These are phyloP conservation scores for Tympanuchus pallidicinctus DNA, from an alignment of 2,113 vertebrate species.

Conservation along the genomic window DNA sequence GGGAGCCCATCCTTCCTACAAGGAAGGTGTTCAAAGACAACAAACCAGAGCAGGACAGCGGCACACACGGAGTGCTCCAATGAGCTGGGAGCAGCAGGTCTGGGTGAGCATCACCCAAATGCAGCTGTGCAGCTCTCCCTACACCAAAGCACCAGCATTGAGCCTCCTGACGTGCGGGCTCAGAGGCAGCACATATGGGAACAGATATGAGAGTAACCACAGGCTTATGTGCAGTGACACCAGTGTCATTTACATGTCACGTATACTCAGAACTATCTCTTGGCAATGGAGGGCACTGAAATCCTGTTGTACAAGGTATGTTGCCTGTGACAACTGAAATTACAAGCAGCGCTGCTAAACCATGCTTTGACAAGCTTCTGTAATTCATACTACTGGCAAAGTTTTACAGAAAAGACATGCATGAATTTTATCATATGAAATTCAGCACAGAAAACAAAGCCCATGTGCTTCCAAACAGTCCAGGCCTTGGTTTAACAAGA, in stretches of 20 bases:
- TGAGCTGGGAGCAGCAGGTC: rapidly evolving
- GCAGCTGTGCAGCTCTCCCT: rapidly evolving
- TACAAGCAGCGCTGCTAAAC: not conserved
- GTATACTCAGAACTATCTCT: not conserved
- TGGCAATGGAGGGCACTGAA: not conserved
- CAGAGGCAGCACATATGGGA: not conserved
- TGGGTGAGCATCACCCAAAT: not conserved
- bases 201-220: not conserved
- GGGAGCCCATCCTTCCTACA: not conserved
- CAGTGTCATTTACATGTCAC: conserved; percentile 18
- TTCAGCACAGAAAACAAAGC: not conserved
- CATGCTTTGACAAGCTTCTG: not conserved
- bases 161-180: not conserved
- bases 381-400: conserved; percentile 26
- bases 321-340: not conserved
- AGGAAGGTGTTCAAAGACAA: not conserved
- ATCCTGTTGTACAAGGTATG: not conserved
- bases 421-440: not conserved
- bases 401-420: not conserved
- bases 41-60: not conserved
- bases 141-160: rapidly evolving
- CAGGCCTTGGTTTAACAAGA: not conserved
- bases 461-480: not conserved
- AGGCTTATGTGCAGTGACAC: conserved; percentile 21
- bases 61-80: rapidly evolving